These are phyloP conservation scores for Panagrolaimus sp. DNA, from an alignment of 1,140 invertebrate genomes.

Conservation along the genomic window DNA sequence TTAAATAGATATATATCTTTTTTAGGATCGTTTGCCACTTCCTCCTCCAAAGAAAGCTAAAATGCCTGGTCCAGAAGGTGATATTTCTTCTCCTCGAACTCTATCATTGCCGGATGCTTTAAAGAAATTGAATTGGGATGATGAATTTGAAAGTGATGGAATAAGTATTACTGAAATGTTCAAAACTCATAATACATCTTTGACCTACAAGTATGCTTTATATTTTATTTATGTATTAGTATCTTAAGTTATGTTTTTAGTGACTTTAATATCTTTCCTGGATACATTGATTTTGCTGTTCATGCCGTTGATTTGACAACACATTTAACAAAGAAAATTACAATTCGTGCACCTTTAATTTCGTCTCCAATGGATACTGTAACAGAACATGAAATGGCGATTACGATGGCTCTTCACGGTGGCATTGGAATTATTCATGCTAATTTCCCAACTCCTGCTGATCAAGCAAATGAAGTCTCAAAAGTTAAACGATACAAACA, in stretches of 20 bases:
- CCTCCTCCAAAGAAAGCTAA: neutral
- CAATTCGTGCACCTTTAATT: slow-evolving; percentile 82
- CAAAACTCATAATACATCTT: slow-evolving; percentile 31
- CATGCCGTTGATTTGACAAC: slow-evolving; percentile 83
- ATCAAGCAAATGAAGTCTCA: slow-evolving; percentile 89
- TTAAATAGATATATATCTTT: neutral
- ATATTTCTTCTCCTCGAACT: neutral
- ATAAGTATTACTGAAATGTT: slow-evolving; percentile 39
- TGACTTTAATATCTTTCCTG: slow-evolving; percentile 72
- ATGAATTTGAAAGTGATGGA: slow-evolving; percentile 34
- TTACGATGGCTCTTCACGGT: slow-evolving; percentile 94
- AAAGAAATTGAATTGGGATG: slow-evolving; percentile 16
- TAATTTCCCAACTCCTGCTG: slow-evolving; percentile 82
- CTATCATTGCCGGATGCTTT: neutral
- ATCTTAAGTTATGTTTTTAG: too few relatives aligned
- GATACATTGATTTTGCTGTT: slow-evolving; percentile 89
- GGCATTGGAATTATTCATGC: slow-evolving; percentile 98
- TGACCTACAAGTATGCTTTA: slow-evolving; percentile 43
- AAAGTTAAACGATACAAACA: slow-evolving; percentile 97
- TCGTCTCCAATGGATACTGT: slow-evolving; percentile 99
- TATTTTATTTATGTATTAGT: too few relatives aligned
- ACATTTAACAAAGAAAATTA: slow-evolving; percentile 81
- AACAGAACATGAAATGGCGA: slow-evolving; percentile 99
- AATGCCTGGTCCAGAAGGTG: neutral
- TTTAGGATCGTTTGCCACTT: neutral